Conservation (phyloP, 2,888 invertebrate genomes). For the Podabrus alpinus region DNA sequence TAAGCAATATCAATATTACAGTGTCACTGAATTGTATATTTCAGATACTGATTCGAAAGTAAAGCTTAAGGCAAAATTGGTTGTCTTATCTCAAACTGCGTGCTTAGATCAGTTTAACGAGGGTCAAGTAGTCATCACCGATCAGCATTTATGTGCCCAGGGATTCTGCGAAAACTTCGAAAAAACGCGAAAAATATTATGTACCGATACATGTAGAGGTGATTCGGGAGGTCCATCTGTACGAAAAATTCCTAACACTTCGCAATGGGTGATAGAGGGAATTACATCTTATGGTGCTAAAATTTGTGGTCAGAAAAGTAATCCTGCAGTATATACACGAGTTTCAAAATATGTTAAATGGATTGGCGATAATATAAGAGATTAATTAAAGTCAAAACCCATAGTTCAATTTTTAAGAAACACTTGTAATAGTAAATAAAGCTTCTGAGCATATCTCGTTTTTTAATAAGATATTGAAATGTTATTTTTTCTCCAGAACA, state of each 20-base stretch:
- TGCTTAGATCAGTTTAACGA: conserved; percentile 64
- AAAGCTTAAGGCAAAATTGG: conserved; percentile 9
- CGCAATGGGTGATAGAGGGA: not conserved
- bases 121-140: not conserved
- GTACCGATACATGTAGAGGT: not conserved
- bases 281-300: not conserved
- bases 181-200: too few species aligned
- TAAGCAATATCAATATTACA: not conserved
- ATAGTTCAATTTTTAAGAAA: too few species aligned
- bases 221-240: not conserved
- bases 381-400: too few species aligned
- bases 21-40: not conserved
- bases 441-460: too few species aligned
- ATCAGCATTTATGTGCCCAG: not conserved
- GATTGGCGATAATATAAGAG: too few species aligned
- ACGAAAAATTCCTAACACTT: not conserved
- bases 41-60: not conserved
- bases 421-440: too few species aligned
- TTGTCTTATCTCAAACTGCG: not conserved
- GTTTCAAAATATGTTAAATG: too few species aligned
- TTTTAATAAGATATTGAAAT: too few species aligned
- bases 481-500: too few species aligned
- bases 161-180: not conserved
- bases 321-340: too few species aligned
- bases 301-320: too few species aligned